These are phyloP conservation scores for Elephas maximus DNA, from an alignment of 2,113 vertebrate genomes.

Conservation along the genomic window DNA sequence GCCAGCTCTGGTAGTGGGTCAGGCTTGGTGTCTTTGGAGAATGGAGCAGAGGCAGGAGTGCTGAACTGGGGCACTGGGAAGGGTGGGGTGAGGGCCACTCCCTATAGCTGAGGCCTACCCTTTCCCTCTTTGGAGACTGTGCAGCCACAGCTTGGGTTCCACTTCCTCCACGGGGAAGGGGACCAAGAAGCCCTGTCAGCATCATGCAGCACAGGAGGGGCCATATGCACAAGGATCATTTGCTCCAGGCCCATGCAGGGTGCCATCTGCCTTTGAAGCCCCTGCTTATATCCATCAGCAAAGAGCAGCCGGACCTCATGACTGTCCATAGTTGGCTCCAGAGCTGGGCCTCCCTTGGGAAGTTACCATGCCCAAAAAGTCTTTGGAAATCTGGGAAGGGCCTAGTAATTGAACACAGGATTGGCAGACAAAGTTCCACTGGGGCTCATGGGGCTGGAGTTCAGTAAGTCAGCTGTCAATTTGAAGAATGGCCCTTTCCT, in stretches of 20 bases:
- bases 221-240: neutral
- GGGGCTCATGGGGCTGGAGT: neutral
- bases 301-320: neutral
- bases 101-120: neutral
- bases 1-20: neutral
- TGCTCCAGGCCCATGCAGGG: no score
- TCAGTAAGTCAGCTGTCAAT: neutral
- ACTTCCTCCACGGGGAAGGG: neutral
- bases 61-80: neutral
- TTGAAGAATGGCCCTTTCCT: neutral
- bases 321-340: neutral
- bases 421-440: neutral
- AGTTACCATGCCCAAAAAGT: neutral
- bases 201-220: neutral
- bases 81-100: neutral
- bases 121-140: neutral
- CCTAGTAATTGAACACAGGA: neutral
- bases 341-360: neutral
- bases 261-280: neutral
- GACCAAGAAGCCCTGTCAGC: neutral
- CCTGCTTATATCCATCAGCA: neutral
- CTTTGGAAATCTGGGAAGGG: constrained; percentile 1
- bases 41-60: neutral
- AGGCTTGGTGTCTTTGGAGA: neutral
- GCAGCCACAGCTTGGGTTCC: neutral